A percentile compares a stretch with the other conserved stretches of the same genome.
Evolutionary conservation across 2,113 vertebrate species (phyloP).

Genomic region (Procavia capensis): DNA sequence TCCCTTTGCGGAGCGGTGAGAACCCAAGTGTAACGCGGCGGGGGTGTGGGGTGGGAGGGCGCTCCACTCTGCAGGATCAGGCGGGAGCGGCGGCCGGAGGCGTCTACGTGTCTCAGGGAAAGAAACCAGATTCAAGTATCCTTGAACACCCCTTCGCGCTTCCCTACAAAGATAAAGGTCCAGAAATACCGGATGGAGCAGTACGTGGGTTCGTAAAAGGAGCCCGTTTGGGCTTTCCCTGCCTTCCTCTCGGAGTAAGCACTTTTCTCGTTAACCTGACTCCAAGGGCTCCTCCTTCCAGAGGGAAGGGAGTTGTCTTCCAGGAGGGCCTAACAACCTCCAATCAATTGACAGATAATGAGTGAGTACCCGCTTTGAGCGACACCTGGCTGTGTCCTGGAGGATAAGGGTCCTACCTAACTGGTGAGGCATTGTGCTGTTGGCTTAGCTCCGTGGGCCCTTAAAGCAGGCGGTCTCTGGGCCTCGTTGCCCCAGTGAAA

Average conservation of each 20-base stretch:
- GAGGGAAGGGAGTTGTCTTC: slow-evolving; percentile 21
- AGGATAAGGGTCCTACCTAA: not conserved
- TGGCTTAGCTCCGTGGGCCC: not conserved
- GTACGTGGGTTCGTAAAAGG: not conserved
- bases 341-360: not conserved
- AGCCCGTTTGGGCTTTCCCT: not conserved
- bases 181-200: not conserved
- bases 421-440: no score
- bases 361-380: not conserved
- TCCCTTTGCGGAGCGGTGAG: slow-evolving; percentile 2
- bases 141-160: not conserved
- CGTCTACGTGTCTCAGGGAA: not conserved
- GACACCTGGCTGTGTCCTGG: not conserved
- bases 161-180: not conserved
- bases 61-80: slow-evolving; percentile 44
- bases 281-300: slow-evolving; percentile 48
- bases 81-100: not conserved
- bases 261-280: slow-evolving; percentile 65
- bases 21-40: not conserved
- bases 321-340: not conserved
- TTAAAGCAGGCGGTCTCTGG: not conserved
- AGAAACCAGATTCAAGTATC: not conserved
- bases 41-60: not conserved
- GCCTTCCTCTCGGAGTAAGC: slow-evolving; percentile 47
- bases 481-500: not conserved